These are phyloP conservation scores for Neosilurus mollespiculum DNA, from an alignment of 2,797 vertebrate species.

Conservation along the genomic window DNA sequence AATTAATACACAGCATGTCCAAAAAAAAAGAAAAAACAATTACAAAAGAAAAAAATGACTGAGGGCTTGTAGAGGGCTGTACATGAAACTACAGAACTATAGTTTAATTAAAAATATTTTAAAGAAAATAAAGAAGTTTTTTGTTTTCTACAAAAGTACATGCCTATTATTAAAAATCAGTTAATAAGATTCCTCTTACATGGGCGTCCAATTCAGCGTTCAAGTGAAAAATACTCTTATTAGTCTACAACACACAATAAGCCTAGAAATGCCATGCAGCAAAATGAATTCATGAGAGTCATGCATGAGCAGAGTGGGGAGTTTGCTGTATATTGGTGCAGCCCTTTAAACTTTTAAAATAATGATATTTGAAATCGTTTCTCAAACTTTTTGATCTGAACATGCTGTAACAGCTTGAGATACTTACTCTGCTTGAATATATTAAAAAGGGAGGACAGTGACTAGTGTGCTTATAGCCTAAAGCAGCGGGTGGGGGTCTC, in stretches of 20 bases:
- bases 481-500: neutral
- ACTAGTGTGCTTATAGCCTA: slow-evolving; percentile 2
- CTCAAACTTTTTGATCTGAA: neutral
- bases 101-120: too few species aligned
- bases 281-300: neutral
- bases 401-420: slow-evolving; percentile 8
- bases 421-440: slow-evolving; percentile 7
- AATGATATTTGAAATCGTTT: neutral
- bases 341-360: neutral
- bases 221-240: neutral
- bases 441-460: slow-evolving; percentile 31
- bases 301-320: neutral
- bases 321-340: neutral
- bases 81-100: too few species aligned
- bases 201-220: neutral
- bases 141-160: neutral
- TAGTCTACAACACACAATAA: neutral
- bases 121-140: neutral
- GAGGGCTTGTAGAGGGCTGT: too few species aligned
- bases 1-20: neutral
- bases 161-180: neutral
- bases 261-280: neutral
- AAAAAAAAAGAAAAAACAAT: neutral
- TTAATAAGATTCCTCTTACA: neutral
- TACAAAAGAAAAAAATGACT: too few species aligned